Conservation (phyloP, 2,797 vertebrate species). For the Schizopygopsis pylzovi region DNA sequence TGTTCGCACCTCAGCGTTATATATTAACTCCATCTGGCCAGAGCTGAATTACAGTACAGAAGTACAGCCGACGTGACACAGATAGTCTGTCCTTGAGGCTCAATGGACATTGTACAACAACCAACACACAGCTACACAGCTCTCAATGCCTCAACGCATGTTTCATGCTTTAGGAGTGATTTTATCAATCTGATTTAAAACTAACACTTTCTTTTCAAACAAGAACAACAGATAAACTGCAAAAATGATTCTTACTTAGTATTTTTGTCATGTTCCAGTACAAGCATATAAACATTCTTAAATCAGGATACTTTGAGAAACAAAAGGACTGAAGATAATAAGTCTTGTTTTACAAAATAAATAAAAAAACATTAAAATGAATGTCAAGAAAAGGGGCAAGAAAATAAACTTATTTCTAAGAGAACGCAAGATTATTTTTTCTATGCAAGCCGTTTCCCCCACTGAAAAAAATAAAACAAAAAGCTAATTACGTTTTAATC, state of each 20-base stretch:
- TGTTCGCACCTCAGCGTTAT: slow-evolving; percentile 37
- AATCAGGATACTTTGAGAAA: neutral
- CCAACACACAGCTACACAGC: neutral
- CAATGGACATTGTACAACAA: neutral
- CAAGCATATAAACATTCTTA: neutral
- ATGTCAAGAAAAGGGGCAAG: no score
- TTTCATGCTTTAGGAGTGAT: neutral
- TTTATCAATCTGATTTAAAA: neutral
- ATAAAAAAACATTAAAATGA: neutral
- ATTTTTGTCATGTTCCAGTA: neutral
- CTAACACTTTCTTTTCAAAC: neutral
- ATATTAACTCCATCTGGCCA: slow-evolving; percentile 47
- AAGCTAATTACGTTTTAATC: no score
- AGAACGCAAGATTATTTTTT: no score
- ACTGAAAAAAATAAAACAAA: no score
- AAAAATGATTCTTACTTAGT: neutral
- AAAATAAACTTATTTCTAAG: neutral
- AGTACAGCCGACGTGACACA: slow-evolving; percentile 3
- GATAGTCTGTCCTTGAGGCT: slow-evolving; percentile 45
- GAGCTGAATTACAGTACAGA: slow-evolving; percentile 21
- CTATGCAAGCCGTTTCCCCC: no score
- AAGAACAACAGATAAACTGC: no score
- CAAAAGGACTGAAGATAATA: neutral
- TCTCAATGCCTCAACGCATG: neutral
- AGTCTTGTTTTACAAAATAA: neutral